Percentiles rank a stretch among this genome's conserved stretches.
Evolutionary conservation across 1,140 invertebrate species (phyloP).

Genomic region (Danaus melanippus): DNA sequence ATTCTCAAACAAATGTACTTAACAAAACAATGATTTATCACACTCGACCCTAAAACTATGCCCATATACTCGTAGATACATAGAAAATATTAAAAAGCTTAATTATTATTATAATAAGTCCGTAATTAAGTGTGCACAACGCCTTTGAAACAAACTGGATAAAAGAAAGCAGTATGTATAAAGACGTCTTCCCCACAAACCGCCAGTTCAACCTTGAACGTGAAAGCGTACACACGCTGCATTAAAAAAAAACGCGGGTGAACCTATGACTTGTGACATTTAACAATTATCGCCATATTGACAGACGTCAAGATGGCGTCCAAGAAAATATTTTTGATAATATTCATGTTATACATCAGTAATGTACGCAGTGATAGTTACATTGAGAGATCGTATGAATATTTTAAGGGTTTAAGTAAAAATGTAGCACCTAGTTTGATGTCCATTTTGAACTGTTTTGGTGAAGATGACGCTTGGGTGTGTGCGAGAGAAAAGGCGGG

Average conservation of each 20-base stretch:
- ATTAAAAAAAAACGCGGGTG: constrained; percentile 28
- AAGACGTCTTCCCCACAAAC: constrained; percentile 23
- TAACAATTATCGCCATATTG: constrained; percentile 6
- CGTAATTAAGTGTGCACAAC: neutral
- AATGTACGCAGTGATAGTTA: constrained; percentile 43
- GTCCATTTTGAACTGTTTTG: constrained; percentile 46
- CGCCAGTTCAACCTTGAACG: constrained; percentile 48
- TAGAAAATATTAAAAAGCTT: too few species aligned
- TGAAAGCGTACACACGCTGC: constrained; percentile 24
- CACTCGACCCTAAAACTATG: too few species aligned
- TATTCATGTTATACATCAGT: constrained; percentile 34
- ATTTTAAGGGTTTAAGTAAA: constrained; percentile 50
- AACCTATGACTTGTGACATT: constrained; percentile 17
- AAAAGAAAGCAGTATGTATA: constrained; percentile 59
- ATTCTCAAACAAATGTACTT: too few species aligned
- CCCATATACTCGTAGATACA: too few species aligned
- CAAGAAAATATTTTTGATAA: constrained; percentile 26
- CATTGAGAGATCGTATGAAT: constrained; percentile 49
- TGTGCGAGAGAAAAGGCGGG: constrained; percentile 53
- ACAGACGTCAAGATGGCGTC: constrained; percentile 37
- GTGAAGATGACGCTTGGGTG: constrained; percentile 39
- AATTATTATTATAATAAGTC: too few species aligned
- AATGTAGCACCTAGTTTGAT: constrained; percentile 51
- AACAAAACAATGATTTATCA: too few species aligned
- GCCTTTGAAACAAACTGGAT: constrained; percentile 21